Conservation (phyloP, 2,113 vertebrate species). For the Piaya cayana region DNA sequence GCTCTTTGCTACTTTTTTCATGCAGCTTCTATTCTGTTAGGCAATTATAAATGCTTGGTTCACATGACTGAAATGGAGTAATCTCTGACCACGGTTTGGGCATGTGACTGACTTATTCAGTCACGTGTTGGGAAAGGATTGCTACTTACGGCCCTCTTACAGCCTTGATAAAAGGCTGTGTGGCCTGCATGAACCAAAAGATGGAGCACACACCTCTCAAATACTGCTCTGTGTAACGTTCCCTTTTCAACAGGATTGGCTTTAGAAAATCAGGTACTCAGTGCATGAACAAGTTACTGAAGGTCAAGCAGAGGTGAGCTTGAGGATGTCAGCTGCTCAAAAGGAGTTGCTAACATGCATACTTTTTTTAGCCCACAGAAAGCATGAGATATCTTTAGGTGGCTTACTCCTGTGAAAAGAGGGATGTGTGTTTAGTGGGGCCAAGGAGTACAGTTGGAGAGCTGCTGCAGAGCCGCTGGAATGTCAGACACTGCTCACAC, state of each 20-base stretch:
- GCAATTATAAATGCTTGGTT: conserved; percentile 16
- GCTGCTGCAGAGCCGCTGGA: neutral
- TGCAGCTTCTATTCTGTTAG: neutral
- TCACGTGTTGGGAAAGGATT: conserved; percentile 28
- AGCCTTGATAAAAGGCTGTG: conserved; percentile 45
- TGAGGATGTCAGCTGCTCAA: neutral
- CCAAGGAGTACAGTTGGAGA: neutral
- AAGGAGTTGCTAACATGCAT: neutral
- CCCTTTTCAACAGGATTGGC: neutral
- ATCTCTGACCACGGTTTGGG: conserved; percentile 18
- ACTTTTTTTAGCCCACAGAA: neutral
- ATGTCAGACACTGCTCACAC: neutral
- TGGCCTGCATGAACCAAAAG: conserved; percentile 62
- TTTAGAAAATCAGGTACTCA: neutral
- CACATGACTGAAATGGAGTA: conserved; percentile 28
- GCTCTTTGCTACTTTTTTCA: neutral
- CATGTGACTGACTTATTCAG: conserved; percentile 26
- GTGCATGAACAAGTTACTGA: conserved; percentile 4
- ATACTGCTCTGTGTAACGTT: neutral
- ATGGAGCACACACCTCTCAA: conserved; percentile 67
- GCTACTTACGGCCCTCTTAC: neutral
- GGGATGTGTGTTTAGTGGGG: neutral
- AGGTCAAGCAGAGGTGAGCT: conserved; percentile 2
- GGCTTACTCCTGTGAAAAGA: neutral
- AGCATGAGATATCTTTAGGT: neutral